Evolutionary conservation across 2,797 vertebrate genomes (phyloP).

Genomic region (Coranthus polyacanthus): DNA sequence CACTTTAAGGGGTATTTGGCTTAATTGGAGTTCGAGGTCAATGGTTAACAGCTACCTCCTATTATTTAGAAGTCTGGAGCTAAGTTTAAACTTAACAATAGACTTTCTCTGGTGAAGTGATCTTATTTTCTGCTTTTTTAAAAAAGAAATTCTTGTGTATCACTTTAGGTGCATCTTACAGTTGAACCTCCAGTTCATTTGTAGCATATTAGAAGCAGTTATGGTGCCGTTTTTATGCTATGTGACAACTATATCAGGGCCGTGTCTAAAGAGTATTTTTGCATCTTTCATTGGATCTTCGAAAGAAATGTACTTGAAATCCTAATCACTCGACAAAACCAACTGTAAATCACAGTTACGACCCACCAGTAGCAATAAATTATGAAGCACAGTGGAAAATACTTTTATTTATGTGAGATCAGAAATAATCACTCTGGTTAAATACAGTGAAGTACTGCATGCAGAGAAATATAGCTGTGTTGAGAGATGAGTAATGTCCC

Average conservation of each 20-base stretch:
- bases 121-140: slow-evolving; percentile 45
- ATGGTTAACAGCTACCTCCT: slow-evolving; percentile 85
- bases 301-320: slow-evolving; percentile 30
- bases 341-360: slow-evolving; percentile 22
- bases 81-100: slow-evolving; percentile 61
- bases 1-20: slow-evolving; percentile 59
- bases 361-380: slow-evolving; percentile 26
- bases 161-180: slow-evolving; percentile 44
- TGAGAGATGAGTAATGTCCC: slow-evolving; percentile 55
- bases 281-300: slow-evolving; percentile 15
- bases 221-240: slow-evolving; percentile 52
- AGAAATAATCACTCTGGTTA: slow-evolving; percentile 29
- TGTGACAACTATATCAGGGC: slow-evolving; percentile 32
- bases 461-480: slow-evolving; percentile 48
- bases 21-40: slow-evolving; percentile 65
- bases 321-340: slow-evolving; percentile 31
- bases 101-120: slow-evolving; percentile 68
- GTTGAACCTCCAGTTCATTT: slow-evolving; percentile 45
- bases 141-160: slow-evolving; percentile 49
- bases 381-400: slow-evolving; percentile 17
- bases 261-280: slow-evolving; percentile 5
- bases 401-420: slow-evolving; percentile 32
- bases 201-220: slow-evolving; percentile 43
- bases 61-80: slow-evolving; percentile 69
- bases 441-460: slow-evolving; percentile 16